Evolutionary conservation across 1,140 invertebrate genomes (phyloP), one percentile per base, ranked within the genome.

Genomic region (Bombus turneri): DNA sequence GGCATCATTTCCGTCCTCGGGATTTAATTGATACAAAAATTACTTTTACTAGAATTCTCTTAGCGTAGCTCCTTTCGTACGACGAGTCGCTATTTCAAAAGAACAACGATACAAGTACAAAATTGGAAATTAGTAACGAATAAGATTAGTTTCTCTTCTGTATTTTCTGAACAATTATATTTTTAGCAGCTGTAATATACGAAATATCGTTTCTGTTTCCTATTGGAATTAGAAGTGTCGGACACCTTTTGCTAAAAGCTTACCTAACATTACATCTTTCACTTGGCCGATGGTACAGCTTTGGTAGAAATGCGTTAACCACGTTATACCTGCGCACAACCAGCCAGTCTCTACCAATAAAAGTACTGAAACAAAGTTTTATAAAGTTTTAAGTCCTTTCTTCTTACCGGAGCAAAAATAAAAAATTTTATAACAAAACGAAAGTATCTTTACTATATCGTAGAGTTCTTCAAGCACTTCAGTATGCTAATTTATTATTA

Each of bases 191-290:
- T 4, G 28, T 28, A 28, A 13, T 12, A n/a, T 12, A n/a, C 59
- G 28, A 62, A 62, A n/a, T 62, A 12, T n/a, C 25, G 25, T 62
- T 62, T 28, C 57, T 59, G 10, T 28, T 59, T 59, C 3, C 25
- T 59, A 8, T 59, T 28, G 57, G 57, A 59, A 25, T 28, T 59
- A 59, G 2, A 62, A 22, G 18, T 2, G 47, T 53, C 47, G 6
- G 47, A 53, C 18, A 53, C 18, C 18, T 53, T 22, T 53, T 22
- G 34, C n/a, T 25, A 8, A 12, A 18, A 84, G 94, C 96, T 96
- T 96, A 98, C 98, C 97, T 93, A 98, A 95, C 88, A 98, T 96
- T 81, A 97, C 96, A 93, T 97, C 97, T 93, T 97, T 98, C 57
- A 97, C 96, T 88, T 96, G 95, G 86, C 96, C 96, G 76, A 97